Conservation (phyloP, 2,113 vertebrate species). For the Gavialis gangeticus region DNA sequence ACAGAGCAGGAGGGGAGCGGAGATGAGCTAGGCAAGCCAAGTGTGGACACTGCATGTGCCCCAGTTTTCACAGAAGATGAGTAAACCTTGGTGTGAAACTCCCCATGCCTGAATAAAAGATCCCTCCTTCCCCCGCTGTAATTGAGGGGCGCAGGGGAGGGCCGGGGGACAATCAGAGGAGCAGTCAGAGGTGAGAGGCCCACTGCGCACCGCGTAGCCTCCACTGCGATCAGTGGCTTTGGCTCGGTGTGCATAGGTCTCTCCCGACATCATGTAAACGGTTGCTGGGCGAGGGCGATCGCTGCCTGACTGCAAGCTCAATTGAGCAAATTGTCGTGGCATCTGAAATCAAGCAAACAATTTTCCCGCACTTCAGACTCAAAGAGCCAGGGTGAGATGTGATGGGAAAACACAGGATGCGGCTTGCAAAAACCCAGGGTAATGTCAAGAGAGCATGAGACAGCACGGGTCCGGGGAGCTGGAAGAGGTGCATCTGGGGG, state of each 20-base stretch:
- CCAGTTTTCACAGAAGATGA: not conserved
- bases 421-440: not conserved
- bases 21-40: not conserved
- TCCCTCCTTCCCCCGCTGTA: not conserved
- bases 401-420: not conserved
- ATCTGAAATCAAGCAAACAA: not conserved
- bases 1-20: not conserved
- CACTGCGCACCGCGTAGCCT: too few species aligned
- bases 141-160: not conserved
- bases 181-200: too few species aligned
- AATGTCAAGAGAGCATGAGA: not conserved
- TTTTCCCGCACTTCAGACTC: not conserved
- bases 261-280: not conserved
- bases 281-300: not conserved
- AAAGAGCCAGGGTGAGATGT: not conserved
- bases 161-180: not conserved
- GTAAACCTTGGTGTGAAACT: not conserved
- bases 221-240: not conserved
- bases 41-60: not conserved
- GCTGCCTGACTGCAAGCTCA: not conserved
- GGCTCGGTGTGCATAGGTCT: not conserved
- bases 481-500: not conserved
- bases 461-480: too few species aligned
- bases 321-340: not conserved
- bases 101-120: not conserved